Conservation (phyloP, 2,888 invertebrate genomes). For the Ephialtes manifestator region DNA sequence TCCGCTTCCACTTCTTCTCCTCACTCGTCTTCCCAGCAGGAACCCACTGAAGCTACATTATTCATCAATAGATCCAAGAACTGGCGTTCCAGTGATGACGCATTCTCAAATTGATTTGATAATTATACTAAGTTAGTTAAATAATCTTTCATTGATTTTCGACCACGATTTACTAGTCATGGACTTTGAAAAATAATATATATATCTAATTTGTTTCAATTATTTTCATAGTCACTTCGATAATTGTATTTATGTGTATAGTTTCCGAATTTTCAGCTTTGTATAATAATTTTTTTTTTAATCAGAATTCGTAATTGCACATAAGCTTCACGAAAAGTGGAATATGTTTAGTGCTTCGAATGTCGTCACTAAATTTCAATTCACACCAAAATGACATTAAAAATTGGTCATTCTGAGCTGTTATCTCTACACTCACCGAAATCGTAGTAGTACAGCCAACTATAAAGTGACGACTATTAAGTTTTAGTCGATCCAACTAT, state of each 20-base stretch:
- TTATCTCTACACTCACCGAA: too few species aligned
- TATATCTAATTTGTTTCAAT: background rate
- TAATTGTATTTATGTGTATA: background rate
- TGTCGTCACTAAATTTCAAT: too few species aligned
- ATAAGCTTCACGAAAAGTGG: too few species aligned
- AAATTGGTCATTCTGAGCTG: too few species aligned
- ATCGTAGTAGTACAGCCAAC: too few species aligned
- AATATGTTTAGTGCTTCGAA: too few species aligned
- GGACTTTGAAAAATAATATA: background rate
- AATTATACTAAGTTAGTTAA: background rate
- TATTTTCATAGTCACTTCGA: background rate
- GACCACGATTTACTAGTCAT: background rate
- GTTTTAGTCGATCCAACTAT: too few species aligned
- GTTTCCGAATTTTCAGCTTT: background rate
- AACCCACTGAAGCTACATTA: conserved; percentile 62
- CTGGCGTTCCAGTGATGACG: conserved; percentile 76
- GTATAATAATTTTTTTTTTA: too few species aligned
- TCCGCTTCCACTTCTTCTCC: conserved; percentile 27
- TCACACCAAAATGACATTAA: too few species aligned
- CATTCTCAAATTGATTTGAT: conserved; percentile 69
- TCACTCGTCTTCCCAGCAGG: conserved; percentile 25
- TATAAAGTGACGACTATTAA: too few species aligned
- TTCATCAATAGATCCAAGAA: conserved; percentile 65
- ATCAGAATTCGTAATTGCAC: too few species aligned
- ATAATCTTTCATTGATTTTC: background rate